Percentiles rank a stretch among this genome's conserved stretches.
Evolutionary conservation across 2,797 vertebrate species (phyloP).

Genomic region (Betta splendens): DNA sequence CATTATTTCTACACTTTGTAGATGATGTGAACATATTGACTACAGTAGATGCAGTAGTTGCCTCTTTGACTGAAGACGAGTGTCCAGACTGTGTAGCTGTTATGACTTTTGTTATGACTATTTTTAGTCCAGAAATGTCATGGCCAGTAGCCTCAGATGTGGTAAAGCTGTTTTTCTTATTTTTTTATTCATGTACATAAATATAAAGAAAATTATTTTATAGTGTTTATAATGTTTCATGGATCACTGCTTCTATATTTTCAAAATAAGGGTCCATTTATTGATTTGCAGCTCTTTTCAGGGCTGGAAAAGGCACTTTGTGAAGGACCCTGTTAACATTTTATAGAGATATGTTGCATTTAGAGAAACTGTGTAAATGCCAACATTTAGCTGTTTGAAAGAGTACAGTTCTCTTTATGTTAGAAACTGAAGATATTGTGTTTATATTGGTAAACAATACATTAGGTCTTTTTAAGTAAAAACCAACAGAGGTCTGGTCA

Average conservation of each 20-base stretch:
- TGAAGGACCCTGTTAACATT: neutral
- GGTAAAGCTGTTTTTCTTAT: neutral
- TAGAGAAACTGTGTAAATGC: slow-evolving; percentile 5
- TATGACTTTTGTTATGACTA: too few species aligned
- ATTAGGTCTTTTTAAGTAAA: too few species aligned
- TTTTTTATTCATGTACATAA: neutral
- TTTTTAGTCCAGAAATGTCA: neutral
- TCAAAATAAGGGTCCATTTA: neutral
- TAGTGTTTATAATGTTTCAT: slow-evolving; percentile 2
- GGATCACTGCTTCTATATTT: neutral
- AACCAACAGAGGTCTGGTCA: too few species aligned
- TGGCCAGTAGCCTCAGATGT: neutral
- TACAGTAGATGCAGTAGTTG: neutral
- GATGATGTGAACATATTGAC: neutral
- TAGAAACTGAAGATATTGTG: slow-evolving; percentile 2
- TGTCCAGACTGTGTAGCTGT: neutral
- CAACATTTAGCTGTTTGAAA: slow-evolving; percentile 1
- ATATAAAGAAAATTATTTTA: neutral
- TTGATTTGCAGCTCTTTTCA: neutral
- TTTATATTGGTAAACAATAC: neutral
- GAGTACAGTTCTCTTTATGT: neutral
- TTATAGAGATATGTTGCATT: neutral
- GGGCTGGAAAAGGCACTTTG: neutral
- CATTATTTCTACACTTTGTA: neutral
- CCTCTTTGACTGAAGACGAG: slow-evolving; percentile 34